Conservation (phyloP, 2,797 vertebrate genomes). For the Clarias laeviceps region DNA sequence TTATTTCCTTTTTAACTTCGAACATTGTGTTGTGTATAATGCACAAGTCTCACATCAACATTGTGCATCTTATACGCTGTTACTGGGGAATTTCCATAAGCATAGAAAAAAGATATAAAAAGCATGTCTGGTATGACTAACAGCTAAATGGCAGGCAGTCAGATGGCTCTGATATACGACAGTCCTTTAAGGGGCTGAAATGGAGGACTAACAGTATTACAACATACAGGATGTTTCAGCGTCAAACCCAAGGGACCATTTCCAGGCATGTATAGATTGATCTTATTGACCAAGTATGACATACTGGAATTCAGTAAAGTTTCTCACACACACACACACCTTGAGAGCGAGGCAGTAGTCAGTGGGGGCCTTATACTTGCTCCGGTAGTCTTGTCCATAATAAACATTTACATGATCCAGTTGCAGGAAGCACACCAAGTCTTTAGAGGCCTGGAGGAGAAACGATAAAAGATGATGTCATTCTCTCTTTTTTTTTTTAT, state of each 20-base stretch:
- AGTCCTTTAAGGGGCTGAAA: slow-evolving; percentile 29
- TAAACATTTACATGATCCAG: slow-evolving; percentile 89
- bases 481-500: background rate
- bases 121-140: background rate
- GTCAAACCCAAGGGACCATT: slow-evolving; percentile 1
- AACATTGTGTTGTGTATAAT: no score
- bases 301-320: background rate
- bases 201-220: slow-evolving; percentile 32
- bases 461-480: slow-evolving; percentile 38
- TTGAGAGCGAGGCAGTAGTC: slow-evolving; percentile 96
- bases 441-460: slow-evolving; percentile 79
- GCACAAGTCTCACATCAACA: background rate
- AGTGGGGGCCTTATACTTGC: slow-evolving; percentile 96
- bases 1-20: background rate
- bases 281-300: background rate
- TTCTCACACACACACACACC: slow-evolving; percentile 69
- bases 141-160: background rate
- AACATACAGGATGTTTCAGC: slow-evolving; percentile 28
- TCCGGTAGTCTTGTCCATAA: slow-evolving; percentile 93
- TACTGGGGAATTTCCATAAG: background rate
- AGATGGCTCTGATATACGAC: slow-evolving; percentile 29
- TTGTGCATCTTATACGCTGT: background rate
- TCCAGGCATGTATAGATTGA: background rate
- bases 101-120: background rate
- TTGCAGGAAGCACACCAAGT: slow-evolving; percentile 88